phyloP scores from a whole-genome alignment of 2,797 vertebrate species.

The Sebastes melanostomus region DNA sequence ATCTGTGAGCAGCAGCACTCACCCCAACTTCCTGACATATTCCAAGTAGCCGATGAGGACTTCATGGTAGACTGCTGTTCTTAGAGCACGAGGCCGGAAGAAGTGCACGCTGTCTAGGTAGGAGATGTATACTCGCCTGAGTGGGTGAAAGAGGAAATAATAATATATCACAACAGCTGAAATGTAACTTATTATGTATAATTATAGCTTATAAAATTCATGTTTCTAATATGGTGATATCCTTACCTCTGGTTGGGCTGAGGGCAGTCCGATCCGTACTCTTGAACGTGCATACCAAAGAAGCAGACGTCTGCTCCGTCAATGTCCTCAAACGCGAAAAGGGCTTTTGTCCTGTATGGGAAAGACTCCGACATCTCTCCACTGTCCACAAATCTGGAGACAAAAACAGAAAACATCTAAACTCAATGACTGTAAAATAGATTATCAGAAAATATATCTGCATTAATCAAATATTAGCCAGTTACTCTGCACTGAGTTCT shows the following conservation, averaged over 20 bases:
- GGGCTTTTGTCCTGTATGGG: constrained; percentile 97
- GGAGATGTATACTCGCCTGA: constrained; percentile 97
- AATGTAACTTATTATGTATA: neutral
- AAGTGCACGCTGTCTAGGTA: constrained; percentile 99
- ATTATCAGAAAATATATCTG: neutral
- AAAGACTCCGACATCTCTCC: constrained; percentile 99
- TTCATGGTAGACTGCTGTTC: constrained; percentile 97
- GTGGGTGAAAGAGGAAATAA: neutral
- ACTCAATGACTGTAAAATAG: neutral
- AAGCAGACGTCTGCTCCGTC: constrained; percentile 96
- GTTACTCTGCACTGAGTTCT: neutral
- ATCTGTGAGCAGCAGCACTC: constrained; percentile 55
- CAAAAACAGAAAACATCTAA: neutral
- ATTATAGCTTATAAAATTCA: neutral
- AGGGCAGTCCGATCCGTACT: constrained; percentile 97
- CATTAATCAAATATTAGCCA: neutral
- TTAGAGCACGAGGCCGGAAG: constrained; percentile 92
- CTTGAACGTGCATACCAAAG: constrained; percentile 99
- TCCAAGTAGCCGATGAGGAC: constrained; percentile 97
- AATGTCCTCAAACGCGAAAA: constrained; percentile 98
- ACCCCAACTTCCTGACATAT: constrained; percentile 96
- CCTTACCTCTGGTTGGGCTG: constrained; percentile 96
- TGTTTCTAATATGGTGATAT: neutral
- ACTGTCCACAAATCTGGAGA: constrained; percentile 93
- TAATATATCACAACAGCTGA: neutral